Base-by-base conservation (phyloP, 2,113 vertebrate genomes). In the Peromyscus californicus region DNA sequence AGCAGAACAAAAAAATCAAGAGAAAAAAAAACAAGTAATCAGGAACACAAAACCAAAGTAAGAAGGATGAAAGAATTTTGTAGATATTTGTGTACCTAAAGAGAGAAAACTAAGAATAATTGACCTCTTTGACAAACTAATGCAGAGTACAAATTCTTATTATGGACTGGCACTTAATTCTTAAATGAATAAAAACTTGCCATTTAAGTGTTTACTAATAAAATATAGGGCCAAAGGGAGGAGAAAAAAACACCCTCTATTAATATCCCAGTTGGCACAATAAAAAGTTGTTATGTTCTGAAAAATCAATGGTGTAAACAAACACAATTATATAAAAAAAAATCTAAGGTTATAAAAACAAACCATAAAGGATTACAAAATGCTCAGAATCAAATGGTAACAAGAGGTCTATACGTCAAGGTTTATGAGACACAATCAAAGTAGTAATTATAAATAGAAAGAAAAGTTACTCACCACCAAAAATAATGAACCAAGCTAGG, bases 301-400 rank as follows among this genome's bases (percentile, higher is more conserved):
- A 96, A 94, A 97, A 96, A 22, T 74, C 48, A 91, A 54, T 76
- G 54, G 33, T 97, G 93, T 76, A 97, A 61, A 78, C 89, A 96
- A 89, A 93, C 39, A 92, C 91, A 96, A 96, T 69, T 9, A 36
- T 91, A 72, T 74, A 86, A 70, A 95, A n/a, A 95, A 57, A 83
- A 69, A 42, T 36, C 10, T 31, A 85, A 84, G n/a, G 48, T 75
- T 94, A 94, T 63, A 61, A 91, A 93, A 95, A 78, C 26, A 92
- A 97, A 82, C 82, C 33, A 24, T 54, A 63, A 92, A 42, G 22
- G 63, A 48, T 61, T 95, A 76, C 16, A 83, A 86, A 96, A 93
- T 61, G 45, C 33, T 51, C 83, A 78, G 22, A 65, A 24, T 33
- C 39, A 79, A 80, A 19, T 83, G 39, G 54, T 22, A 29, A 89